A percentile compares a stretch with the other conserved stretches of the same genome.
phyloP scores from a whole-genome alignment of 2,113 vertebrate genomes.

The Notarius quadriscutis region DNA sequence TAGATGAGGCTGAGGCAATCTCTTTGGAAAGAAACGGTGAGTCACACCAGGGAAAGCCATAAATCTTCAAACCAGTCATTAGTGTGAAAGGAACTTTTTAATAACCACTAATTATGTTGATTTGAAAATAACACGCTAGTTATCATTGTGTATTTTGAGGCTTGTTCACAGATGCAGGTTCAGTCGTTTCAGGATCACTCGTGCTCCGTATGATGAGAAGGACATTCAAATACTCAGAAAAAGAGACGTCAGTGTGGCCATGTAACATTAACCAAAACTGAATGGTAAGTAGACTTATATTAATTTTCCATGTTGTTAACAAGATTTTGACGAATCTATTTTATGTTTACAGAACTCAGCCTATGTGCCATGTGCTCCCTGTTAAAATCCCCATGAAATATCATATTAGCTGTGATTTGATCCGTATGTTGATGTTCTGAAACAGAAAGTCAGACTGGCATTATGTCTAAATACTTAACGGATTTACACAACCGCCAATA shows the following conservation, averaged over 20 bases:
- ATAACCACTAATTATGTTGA: constrained; percentile 61
- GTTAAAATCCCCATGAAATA: background rate
- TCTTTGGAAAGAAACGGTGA: constrained; percentile 33
- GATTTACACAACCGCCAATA: background rate
- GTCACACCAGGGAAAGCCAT: constrained; percentile 43
- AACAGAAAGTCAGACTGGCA: background rate
- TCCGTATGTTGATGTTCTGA: background rate
- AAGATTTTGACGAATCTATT: constrained; percentile 38
- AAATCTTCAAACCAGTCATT: constrained; percentile 61
- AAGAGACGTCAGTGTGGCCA: constrained; percentile 49
- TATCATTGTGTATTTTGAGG: constrained; percentile 53
- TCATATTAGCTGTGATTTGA: background rate
- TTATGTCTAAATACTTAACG: background rate
- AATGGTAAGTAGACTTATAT: constrained; percentile 44
- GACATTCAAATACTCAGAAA: constrained; percentile 37
- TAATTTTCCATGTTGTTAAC: constrained; percentile 56
- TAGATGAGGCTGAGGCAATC: constrained; percentile 47
- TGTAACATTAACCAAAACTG: constrained; percentile 34
- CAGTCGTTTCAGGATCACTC: constrained; percentile 42
- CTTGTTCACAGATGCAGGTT: constrained; percentile 34
- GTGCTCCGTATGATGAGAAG: constrained; percentile 24
- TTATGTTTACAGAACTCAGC: constrained; percentile 1
- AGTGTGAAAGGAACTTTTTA: constrained; percentile 60
- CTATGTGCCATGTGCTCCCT: background rate
- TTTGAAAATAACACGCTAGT: constrained; percentile 63